These are phyloP conservation scores for Temnopleurus reevesii DNA, from an alignment of 53 echinoderm and acorn worm species.

Conservation along the genomic window DNA sequence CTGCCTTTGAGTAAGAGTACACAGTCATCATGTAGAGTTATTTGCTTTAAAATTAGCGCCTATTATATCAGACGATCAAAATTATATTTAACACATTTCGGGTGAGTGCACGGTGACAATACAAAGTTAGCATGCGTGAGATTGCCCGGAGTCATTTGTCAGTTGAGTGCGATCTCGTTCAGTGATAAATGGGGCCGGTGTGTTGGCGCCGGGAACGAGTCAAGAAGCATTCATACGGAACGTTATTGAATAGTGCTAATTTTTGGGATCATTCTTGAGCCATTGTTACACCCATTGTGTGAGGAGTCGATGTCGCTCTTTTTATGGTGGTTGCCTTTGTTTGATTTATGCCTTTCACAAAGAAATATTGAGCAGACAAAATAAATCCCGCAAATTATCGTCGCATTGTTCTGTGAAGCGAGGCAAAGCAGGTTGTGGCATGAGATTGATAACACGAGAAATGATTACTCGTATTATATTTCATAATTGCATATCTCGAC, in stretches of 20 bases:
- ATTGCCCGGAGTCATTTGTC: conserved; percentile 55
- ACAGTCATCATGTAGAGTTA: conserved; percentile 4
- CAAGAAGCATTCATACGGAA: background rate
- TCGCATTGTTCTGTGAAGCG: conserved; percentile 28
- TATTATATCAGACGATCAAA: conserved; percentile 44
- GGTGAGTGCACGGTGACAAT: conserved; percentile 46
- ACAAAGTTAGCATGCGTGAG: conserved; percentile 42
- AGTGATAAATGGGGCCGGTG: conserved; percentile 33
- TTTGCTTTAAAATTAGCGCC: conserved; percentile 61
- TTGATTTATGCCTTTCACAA: conserved; percentile 8
- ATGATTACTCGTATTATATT: conserved; percentile 12
- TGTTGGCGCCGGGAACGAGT: conserved; percentile 19
- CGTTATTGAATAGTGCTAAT: conserved; percentile 44
- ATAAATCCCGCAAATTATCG: conserved; percentile 30
- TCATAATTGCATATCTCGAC: background rate
- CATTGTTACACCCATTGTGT: conserved; percentile 45
- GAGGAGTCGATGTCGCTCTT: conserved; percentile 26
- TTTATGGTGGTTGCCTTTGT: conserved; percentile 32
- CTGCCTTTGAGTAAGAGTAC: background rate
- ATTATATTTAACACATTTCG: conserved; percentile 60
- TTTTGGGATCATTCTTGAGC: conserved; percentile 11
- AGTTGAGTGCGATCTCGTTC: conserved; percentile 30
- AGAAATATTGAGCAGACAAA: background rate
- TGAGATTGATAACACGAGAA: background rate
- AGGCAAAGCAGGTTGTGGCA: background rate